A percentile compares a stretch with the other conserved stretches of the same genome.
Conservation (phyloP, 2,113 vertebrate species). For the Prochilodus magdalenae region DNA sequence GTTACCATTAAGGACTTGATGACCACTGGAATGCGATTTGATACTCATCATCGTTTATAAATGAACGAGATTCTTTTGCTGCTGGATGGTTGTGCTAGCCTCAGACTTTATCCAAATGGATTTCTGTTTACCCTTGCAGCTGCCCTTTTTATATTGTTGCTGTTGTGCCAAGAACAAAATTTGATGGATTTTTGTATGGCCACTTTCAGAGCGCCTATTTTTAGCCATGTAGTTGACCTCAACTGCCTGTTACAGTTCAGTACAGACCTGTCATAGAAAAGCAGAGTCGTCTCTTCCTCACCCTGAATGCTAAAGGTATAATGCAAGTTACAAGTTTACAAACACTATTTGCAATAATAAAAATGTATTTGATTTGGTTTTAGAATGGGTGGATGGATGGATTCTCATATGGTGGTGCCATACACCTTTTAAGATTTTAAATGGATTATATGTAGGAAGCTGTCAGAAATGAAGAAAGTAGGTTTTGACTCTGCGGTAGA, state of each 20-base stretch:
- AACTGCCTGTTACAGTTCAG: background rate
- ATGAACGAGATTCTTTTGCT: background rate
- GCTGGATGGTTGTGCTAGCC: background rate
- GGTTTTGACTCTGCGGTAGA: no score
- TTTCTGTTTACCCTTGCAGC: background rate
- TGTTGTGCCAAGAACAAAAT: constrained; percentile 6
- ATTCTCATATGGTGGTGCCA: no score
- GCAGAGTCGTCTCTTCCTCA: background rate
- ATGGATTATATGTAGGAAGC: no score
- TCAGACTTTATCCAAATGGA: background rate
- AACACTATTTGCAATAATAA: background rate
- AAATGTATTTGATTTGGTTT: background rate
- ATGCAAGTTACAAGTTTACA: background rate
- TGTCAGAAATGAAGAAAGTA: no score
- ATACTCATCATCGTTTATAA: background rate
- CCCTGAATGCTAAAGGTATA: background rate
- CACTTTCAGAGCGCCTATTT: background rate
- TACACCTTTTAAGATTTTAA: no score
- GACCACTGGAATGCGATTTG: background rate
- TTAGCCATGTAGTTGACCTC: background rate
- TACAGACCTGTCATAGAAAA: background rate
- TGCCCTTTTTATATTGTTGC: background rate
- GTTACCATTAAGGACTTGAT: background rate
- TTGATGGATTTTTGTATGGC: background rate
- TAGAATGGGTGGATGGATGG: background rate